These are phyloP conservation scores for Lycia hirtaria DNA, from an alignment of 2,888 invertebrate genomes.

Conservation along the genomic window DNA sequence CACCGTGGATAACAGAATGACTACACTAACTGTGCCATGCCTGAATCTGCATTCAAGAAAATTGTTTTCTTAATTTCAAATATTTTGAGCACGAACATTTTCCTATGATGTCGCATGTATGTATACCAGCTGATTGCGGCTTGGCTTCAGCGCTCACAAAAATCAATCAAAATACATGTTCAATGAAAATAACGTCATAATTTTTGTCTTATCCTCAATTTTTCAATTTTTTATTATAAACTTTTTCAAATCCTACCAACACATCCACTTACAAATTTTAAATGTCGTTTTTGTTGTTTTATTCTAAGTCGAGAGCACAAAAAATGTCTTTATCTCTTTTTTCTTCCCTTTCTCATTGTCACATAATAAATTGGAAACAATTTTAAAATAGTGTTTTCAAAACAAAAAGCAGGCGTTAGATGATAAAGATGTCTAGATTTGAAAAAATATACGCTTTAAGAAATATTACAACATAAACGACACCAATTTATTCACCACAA, in stretches of 20 bases:
- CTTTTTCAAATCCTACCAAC: neutral
- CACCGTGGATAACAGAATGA: slow-evolving; percentile 15
- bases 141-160: slow-evolving; percentile 1
- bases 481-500: slow-evolving; percentile 6
- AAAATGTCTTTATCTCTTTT: neutral
- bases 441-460: too few relatives aligned
- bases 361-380: neutral
- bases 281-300: neutral
- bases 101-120: slow-evolving; percentile 28
- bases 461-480: neutral
- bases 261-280: neutral
- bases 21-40: slow-evolving; percentile 25
- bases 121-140: slow-evolving; percentile 8
- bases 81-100: slow-evolving; percentile 16
- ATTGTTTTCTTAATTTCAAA: slow-evolving; percentile 10
- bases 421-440: too few relatives aligned
- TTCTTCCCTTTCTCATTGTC: neutral
- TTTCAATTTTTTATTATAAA: slow-evolving; percentile 5
- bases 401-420: too few relatives aligned
- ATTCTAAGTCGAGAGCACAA: neutral
- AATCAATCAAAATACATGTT: neutral
- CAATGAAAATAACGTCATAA: slow-evolving; percentile 3
- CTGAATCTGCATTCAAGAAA: slow-evolving; percentile 21
- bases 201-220: slow-evolving; percentile 3
- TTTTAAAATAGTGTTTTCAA: too few relatives aligned